A percentile compares a stretch with the other conserved stretches of the same genome.
Conservation (phyloP, 2,797 vertebrate species). For the Schizopygopsis malacanthus region DNA sequence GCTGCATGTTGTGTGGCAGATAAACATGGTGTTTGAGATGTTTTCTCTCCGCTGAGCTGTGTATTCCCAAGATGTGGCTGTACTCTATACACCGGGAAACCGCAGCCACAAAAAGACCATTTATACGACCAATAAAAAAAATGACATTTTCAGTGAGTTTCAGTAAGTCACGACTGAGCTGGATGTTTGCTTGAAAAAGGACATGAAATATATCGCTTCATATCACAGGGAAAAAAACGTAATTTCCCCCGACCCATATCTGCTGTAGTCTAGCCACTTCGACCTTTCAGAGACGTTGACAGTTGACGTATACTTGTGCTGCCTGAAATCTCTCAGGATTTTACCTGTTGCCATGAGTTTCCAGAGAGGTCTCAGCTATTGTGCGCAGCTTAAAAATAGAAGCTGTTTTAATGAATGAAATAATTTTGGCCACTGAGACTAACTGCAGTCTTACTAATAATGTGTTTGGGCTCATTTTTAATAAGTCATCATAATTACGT, state of each 20-base stretch:
- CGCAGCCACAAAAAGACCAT: conserved; percentile 74
- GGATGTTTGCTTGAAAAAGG: background rate
- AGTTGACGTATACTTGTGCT: conserved; percentile 32
- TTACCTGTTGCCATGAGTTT: conserved; percentile 50
- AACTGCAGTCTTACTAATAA: conserved; percentile 81
- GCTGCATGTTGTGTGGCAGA: conserved; percentile 84
- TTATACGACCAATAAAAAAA: conserved; percentile 65
- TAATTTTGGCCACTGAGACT: conserved; percentile 77
- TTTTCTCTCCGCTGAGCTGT: conserved; percentile 81
- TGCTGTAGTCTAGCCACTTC: conserved; percentile 6
- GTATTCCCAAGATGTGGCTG: conserved; percentile 78
- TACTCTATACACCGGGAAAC: conserved; percentile 64
- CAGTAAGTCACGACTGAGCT: background rate
- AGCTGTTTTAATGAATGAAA: conserved; percentile 71
- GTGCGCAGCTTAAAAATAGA: conserved; percentile 66
- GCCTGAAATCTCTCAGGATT: conserved; percentile 44
- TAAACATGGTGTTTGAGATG: conserved; percentile 86
- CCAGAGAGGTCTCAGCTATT: conserved; percentile 48
- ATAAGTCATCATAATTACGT: conserved; percentile 85
- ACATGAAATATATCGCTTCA: conserved; percentile 17
- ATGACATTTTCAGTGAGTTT: conserved; percentile 29
- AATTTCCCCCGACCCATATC: background rate
- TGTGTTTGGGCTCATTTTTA: conserved; percentile 82
- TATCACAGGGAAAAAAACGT: background rate
- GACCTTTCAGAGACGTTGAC: conserved; percentile 45